These are phyloP conservation scores for Lethenteron reissneri DNA, from an alignment of 2,113 vertebrate species.

Conservation along the genomic window DNA sequence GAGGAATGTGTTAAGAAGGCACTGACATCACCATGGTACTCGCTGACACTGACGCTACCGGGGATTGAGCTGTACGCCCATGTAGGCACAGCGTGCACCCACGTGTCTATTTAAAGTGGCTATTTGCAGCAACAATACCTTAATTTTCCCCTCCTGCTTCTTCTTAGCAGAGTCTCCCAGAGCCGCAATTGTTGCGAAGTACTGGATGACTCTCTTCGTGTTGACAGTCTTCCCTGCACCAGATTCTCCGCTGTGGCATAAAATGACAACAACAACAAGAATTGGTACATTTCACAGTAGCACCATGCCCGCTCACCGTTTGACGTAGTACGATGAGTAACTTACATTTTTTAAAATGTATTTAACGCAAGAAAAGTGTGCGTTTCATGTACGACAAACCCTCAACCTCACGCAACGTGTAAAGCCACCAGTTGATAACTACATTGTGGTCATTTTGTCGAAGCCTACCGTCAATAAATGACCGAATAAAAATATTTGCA, in stretches of 20 bases:
- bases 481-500: too few species aligned
- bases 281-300: not conserved
- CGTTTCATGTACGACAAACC: not conserved
- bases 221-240: conserved; percentile 11
- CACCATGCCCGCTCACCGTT: not conserved
- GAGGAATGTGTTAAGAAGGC: not conserved
- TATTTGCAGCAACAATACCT: not conserved
- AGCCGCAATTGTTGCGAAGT: conserved; percentile 9
- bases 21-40: not conserved
- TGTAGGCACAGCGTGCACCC: not conserved
- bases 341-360: not conserved
- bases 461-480: too few species aligned
- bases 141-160: conserved; percentile 7
- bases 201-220: conserved; percentile 11
- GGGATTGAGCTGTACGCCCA: not conserved
- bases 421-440: too few species aligned
- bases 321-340: not conserved
- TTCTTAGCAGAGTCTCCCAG: conserved; percentile 11
- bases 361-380: not conserved
- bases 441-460: too few species aligned
- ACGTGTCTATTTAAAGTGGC: not conserved
- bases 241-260: conserved; percentile 9
- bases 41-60: not conserved
- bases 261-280: not conserved
- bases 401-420: too few species aligned